phyloP scores from a whole-genome alignment of 2,113 vertebrate species.

The Oryzias melastigma region DNA sequence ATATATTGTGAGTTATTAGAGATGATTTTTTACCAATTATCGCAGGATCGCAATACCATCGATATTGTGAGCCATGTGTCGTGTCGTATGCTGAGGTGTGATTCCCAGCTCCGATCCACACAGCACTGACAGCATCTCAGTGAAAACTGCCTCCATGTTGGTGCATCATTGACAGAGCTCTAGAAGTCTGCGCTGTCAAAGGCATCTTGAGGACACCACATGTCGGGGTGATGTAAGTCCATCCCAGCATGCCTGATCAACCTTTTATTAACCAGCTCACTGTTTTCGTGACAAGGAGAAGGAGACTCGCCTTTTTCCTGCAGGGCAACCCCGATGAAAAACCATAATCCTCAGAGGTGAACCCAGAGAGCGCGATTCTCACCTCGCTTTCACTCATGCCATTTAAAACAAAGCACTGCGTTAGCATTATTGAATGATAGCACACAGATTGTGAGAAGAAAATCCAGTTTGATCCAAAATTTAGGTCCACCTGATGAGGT shows the following conservation, averaged over 20 bases:
- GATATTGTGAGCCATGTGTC: no score
- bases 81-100: no score
- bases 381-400: conserved; percentile 56
- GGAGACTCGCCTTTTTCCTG: conserved; percentile 62
- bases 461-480: conserved; percentile 31
- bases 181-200: conserved; percentile 53
- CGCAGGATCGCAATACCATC: no score
- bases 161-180: conserved; percentile 43
- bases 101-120: no score
- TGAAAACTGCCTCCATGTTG: conserved; percentile 17
- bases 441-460: conserved; percentile 13
- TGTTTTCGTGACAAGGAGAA: conserved; percentile 46
- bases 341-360: conserved; percentile 65
- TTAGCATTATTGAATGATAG: conserved; percentile 54
- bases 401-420: conserved; percentile 34
- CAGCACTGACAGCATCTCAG: not conserved
- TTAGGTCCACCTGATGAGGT: conserved; percentile 20
- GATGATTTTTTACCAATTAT: no score
- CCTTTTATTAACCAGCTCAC: conserved; percentile 63
- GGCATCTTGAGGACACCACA: conserved; percentile 57
- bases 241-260: conserved; percentile 30
- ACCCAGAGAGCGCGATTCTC: conserved; percentile 70
- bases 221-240: conserved; percentile 22
- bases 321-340: conserved; percentile 67
- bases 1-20: no score